Percentiles rank a stretch among this genome's conserved stretches.
Conservation (phyloP, 1,140 invertebrate genomes). For the Hypsibius dujardini region DNA sequence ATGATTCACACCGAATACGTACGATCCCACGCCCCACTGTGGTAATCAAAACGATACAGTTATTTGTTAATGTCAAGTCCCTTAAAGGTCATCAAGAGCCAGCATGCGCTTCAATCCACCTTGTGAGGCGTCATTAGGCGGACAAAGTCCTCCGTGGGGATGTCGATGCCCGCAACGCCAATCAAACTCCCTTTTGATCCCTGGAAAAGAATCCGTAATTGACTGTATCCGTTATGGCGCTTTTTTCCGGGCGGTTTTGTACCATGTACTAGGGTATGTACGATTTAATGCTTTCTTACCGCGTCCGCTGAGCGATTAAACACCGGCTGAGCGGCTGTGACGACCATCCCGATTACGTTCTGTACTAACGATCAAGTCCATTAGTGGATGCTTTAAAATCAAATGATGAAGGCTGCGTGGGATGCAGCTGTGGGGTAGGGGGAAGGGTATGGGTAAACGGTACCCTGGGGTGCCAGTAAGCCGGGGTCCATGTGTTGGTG, state of each 20-base stretch:
- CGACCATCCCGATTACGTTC: not conserved
- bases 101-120: not conserved
- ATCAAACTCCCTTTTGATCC: not conserved
- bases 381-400: not conserved
- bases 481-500: not conserved
- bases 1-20: not conserved
- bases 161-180: not conserved
- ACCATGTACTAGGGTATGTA: not conserved
- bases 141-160: not conserved
- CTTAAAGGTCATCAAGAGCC: not conserved
- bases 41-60: not conserved
- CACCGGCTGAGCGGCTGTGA: too few species aligned
- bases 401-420: not conserved
- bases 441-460: not conserved
- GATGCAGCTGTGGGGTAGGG: too few species aligned
- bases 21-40: not conserved
- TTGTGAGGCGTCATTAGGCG: not conserved
- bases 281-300: not conserved
- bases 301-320: too few species aligned
- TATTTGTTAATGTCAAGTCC: not conserved
- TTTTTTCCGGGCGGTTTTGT: not conserved
- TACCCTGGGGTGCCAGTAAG: not conserved
- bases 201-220: not conserved
- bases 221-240: not conserved
- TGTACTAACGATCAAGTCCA: not conserved